A percentile compares a stretch with the other conserved stretches of the same genome.
phyloP scores from a whole-genome alignment of 2,888 invertebrate species.

The Bembecia ichneumoniformis region DNA sequence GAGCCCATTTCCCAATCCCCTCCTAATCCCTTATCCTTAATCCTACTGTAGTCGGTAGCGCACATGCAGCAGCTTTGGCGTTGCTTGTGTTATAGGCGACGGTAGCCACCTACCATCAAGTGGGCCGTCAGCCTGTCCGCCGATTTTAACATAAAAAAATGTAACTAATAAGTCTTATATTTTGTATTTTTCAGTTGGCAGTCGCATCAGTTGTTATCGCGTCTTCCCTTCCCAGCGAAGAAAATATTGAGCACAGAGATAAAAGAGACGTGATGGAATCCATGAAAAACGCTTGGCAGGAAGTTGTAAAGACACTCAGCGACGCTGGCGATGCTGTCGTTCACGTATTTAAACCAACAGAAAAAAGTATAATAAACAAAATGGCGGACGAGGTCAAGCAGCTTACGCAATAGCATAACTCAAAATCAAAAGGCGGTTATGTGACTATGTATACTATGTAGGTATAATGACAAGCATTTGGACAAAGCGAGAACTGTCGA shows the following conservation, averaged over 20 bases:
- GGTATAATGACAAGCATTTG: too few species aligned
- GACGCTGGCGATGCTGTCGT: constrained; percentile 56
- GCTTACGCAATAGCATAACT: constrained; percentile 25
- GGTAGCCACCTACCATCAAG: too few species aligned
- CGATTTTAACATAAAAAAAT: too few species aligned
- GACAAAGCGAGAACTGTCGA: neutral
- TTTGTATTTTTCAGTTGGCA: neutral
- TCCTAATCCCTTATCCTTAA: too few species aligned
- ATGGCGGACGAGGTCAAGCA: constrained; percentile 43
- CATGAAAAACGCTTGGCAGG: constrained; percentile 51
- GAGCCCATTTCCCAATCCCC: too few species aligned
- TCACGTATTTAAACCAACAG: constrained; percentile 54
- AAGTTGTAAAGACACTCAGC: constrained; percentile 41
- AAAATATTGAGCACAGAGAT: constrained; percentile 14
- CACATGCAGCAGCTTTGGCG: too few species aligned
- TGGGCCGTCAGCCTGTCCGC: too few species aligned
- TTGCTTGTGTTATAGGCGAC: too few species aligned
- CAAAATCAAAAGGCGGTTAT: too few species aligned
- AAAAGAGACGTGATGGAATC: constrained; percentile 55
- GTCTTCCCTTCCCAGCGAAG: constrained; percentile 29
- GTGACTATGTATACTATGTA: too few species aligned
- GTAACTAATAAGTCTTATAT: too few species aligned
- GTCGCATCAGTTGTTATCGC: constrained; percentile 14
- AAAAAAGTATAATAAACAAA: constrained; percentile 46
- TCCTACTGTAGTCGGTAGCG: too few species aligned